Evolutionary conservation across 2,888 invertebrate genomes (phyloP).

Genomic region (Sericinus montela): DNA sequence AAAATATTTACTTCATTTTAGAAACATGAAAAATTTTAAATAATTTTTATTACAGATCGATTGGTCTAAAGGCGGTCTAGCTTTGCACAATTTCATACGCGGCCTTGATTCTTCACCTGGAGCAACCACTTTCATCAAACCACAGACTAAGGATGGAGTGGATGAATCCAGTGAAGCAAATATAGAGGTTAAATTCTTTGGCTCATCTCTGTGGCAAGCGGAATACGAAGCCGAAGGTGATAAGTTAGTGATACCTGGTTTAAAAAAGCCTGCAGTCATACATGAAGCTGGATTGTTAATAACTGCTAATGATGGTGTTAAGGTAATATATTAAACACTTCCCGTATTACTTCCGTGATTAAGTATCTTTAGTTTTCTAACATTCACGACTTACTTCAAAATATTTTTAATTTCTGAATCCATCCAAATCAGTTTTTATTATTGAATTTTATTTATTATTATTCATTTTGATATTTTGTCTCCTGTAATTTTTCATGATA

Average conservation of each 20-base stretch:
- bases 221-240: slow-evolving; percentile 76
- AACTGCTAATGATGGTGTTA: slow-evolving; percentile 88
- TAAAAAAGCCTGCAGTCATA: slow-evolving; percentile 81
- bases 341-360: no score
- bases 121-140: slow-evolving; percentile 82
- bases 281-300: slow-evolving; percentile 90
- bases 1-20: no score
- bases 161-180: slow-evolving; percentile 45
- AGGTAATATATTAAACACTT: slow-evolving; percentile 71
- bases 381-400: no score
- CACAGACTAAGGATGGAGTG: slow-evolving; percentile 57
- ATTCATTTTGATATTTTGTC: no score
- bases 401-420: no score
- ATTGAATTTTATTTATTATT: no score
- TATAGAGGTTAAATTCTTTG: slow-evolving; percentile 82
- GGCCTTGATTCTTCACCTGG: slow-evolving; percentile 97
- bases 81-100: slow-evolving; percentile 95
- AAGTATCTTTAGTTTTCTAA: no score
- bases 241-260: slow-evolving; percentile 80
- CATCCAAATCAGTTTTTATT: no score
- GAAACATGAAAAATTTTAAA: neutral
- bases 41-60: slow-evolving; percentile 81
- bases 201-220: slow-evolving; percentile 85
- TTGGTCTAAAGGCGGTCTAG: slow-evolving; percentile 83
- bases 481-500: no score